Evolutionary conservation across 2,888 invertebrate genomes (phyloP).

Genomic region (Erebia ligea): DNA sequence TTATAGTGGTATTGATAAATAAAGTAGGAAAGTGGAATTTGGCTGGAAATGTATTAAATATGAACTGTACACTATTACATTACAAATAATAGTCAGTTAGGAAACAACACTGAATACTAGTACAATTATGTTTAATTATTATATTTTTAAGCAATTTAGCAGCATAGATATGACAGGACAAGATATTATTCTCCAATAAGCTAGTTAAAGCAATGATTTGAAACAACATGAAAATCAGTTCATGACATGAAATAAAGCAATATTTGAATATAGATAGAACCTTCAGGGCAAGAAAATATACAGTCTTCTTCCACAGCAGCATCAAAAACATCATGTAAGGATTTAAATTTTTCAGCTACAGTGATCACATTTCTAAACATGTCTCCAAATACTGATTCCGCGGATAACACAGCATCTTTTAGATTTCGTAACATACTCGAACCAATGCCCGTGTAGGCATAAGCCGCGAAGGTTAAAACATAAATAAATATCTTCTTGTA

Average conservation of each 20-base stretch:
- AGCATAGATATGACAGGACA: background rate
- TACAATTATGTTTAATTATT: no score
- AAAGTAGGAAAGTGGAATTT: no score
- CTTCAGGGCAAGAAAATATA: slow-evolving; percentile 88
- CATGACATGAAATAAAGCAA: slow-evolving; percentile 9
- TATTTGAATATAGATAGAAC: slow-evolving; percentile 52
- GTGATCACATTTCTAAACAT: slow-evolving; percentile 89
- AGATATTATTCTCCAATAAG: background rate
- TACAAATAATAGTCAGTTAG: no score
- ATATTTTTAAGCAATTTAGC: no score
- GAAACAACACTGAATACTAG: no score
- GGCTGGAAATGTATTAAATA: no score
- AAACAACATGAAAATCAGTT: background rate
- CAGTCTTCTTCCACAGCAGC: slow-evolving; percentile 94
- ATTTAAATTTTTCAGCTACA: slow-evolving; percentile 88
- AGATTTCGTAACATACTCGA: slow-evolving; percentile 88
- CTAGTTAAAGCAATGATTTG: background rate
- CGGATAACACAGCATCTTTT: slow-evolving; percentile 90
- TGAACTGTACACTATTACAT: no score
- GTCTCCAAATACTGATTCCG: slow-evolving; percentile 91
- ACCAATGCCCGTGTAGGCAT: slow-evolving; percentile 92
- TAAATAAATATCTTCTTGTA: slow-evolving; percentile 90
- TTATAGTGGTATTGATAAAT: no score
- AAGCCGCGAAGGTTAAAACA: slow-evolving; percentile 88
- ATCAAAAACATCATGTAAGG: slow-evolving; percentile 91